These are phyloP conservation scores for Nestor notabilis DNA, from an alignment of 2,113 vertebrate genomes.

Conservation along the genomic window DNA sequence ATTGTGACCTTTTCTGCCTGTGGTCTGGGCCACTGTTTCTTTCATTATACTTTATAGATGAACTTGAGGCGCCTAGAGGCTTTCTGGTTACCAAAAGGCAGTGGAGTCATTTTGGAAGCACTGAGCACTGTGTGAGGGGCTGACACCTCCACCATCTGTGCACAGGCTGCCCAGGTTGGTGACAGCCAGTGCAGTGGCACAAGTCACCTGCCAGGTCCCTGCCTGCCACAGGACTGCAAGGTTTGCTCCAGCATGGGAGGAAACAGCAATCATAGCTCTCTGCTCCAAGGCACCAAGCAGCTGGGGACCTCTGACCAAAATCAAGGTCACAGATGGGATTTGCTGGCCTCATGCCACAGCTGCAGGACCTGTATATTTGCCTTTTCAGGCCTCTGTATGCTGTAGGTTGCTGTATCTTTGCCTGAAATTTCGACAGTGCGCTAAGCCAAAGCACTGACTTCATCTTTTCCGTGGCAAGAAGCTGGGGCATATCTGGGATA, in stretches of 20 bases:
- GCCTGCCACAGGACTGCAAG: accelerated
- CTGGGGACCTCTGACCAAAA: background rate
- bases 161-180: background rate
- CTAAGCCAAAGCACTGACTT: background rate
- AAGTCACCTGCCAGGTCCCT: accelerated
- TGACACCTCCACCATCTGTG: background rate
- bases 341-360: accelerated
- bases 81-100: background rate
- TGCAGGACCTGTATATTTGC: accelerated
- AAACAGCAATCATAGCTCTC: background rate
- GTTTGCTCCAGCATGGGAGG: background rate
- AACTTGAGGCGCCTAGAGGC: background rate
- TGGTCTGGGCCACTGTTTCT: background rate
- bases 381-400: background rate
- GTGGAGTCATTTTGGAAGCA: accelerated
- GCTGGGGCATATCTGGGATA: background rate
- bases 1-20: background rate
- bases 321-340: background rate
- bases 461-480: background rate
- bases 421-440: background rate
- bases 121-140: background rate
- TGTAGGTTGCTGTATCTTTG: background rate
- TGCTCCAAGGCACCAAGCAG: background rate
- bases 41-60: background rate
- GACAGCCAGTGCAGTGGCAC: background rate